Evolutionary conservation across 2,888 invertebrate species (phyloP).

Genomic region (Adineta ricciae): DNA sequence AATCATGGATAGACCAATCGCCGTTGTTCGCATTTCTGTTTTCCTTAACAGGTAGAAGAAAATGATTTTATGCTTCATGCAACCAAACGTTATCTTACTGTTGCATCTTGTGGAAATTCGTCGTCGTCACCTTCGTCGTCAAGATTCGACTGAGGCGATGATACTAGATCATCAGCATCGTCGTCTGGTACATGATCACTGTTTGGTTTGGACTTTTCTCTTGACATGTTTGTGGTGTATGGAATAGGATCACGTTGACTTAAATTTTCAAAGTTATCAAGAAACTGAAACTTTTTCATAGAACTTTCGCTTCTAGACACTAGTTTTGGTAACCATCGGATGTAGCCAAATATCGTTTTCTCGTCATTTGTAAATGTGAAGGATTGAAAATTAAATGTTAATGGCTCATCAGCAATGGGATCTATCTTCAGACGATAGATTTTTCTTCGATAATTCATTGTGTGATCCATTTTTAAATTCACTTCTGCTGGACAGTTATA

Average conservation of each 20-base stretch:
- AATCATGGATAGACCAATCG: background rate
- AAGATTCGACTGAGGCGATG: background rate
- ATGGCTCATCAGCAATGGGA: no score
- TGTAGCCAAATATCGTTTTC: background rate
- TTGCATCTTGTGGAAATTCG: no score
- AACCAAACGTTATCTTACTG: no score
- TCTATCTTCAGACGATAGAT: background rate
- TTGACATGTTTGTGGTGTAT: background rate
- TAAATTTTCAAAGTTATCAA: background rate
- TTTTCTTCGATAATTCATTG: background rate
- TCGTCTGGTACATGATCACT: background rate
- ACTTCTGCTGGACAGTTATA: background rate
- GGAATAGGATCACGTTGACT: background rate
- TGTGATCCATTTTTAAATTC: background rate
- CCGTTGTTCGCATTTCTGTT: background rate
- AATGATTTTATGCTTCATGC: no score
- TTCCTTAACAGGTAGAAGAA: background rate
- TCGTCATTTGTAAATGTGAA: background rate
- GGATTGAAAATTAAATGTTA: background rate
- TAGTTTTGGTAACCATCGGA: background rate
- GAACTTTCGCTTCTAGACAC: background rate
- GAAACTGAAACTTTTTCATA: background rate
- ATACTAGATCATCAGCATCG: background rate
- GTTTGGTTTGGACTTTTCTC: background rate
- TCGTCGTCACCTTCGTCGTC: background rate